Conservation (phyloP, 2,888 invertebrate genomes). For the Hartigia nigra region DNA sequence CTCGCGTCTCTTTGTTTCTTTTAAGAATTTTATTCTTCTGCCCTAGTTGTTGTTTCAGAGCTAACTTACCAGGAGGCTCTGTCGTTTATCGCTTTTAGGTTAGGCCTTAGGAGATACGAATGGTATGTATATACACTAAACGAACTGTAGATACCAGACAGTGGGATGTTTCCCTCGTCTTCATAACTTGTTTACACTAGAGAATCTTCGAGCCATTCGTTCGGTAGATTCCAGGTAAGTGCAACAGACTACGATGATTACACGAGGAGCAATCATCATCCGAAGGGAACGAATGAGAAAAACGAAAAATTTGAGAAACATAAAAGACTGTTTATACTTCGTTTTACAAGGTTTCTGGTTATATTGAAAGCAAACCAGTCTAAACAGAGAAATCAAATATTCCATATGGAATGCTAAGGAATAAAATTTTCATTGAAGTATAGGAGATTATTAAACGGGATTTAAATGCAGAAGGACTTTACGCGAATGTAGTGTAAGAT, state of each 20-base stretch:
- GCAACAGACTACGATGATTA: background rate
- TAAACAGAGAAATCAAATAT: background rate
- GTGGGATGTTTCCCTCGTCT: background rate
- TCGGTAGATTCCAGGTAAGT: background rate
- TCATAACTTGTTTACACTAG: background rate
- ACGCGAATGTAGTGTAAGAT: background rate
- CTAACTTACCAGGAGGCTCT: background rate
- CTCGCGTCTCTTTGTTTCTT: background rate
- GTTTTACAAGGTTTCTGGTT: background rate
- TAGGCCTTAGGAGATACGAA: background rate
- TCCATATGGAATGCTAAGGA: background rate
- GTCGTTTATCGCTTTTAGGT: background rate
- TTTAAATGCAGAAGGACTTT: background rate
- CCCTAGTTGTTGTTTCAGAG: background rate
- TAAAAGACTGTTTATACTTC: background rate
- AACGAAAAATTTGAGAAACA: background rate
- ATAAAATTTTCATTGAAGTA: background rate
- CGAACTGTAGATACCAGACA: background rate
- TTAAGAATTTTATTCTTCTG: background rate
- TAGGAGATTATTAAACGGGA: background rate
- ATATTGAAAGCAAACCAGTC: background rate
- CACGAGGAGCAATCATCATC: background rate
- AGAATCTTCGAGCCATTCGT: background rate
- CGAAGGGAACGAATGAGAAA: background rate
- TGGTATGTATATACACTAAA: background rate